A percentile compares a stretch with the other conserved stretches of the same genome.
These are phyloP conservation scores for Clepsis dumicolana DNA, from an alignment of 2,888 invertebrate species.

Conservation along the genomic window DNA sequence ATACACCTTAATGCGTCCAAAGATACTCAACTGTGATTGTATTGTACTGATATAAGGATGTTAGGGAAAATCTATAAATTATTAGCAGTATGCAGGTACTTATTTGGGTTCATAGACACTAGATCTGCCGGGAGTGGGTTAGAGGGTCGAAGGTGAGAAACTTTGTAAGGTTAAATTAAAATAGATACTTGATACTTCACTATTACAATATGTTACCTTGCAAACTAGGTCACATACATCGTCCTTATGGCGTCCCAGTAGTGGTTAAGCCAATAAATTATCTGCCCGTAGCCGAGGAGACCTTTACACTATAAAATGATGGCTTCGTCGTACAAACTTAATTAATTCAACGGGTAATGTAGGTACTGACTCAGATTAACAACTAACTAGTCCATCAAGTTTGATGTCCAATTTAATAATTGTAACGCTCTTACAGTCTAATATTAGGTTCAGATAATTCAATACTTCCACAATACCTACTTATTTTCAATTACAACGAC, in stretches of 20 bases:
- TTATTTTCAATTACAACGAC: background rate
- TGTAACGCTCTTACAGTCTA: background rate
- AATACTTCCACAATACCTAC: background rate
- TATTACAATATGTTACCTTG: slow-evolving; percentile 45
- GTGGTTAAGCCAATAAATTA: slow-evolving; percentile 50
- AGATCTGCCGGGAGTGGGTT: background rate
- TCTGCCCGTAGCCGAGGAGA: slow-evolving; percentile 48
- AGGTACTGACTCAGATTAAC: slow-evolving; percentile 28
- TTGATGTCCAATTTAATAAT: slow-evolving; percentile 4
- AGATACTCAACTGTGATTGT: background rate
- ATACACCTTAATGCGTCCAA: background rate
- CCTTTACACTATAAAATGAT: slow-evolving; percentile 58
- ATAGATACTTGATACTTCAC: background rate
- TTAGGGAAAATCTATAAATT: background rate
- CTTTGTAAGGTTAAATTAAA: background rate
- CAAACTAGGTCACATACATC: slow-evolving; percentile 58
- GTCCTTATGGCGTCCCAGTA: slow-evolving; percentile 56
- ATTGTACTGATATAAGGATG: background rate
- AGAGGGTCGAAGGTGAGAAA: background rate
- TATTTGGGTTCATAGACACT: background rate
- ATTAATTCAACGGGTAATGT: slow-evolving; percentile 59
- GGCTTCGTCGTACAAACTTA: slow-evolving; percentile 55
- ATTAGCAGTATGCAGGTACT: background rate
- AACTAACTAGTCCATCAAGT: slow-evolving; percentile 16
- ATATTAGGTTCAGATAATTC: too few species aligned